Evolutionary conservation across 2,797 vertebrate species (phyloP).

Genomic region (Jordanella pulchra): DNA sequence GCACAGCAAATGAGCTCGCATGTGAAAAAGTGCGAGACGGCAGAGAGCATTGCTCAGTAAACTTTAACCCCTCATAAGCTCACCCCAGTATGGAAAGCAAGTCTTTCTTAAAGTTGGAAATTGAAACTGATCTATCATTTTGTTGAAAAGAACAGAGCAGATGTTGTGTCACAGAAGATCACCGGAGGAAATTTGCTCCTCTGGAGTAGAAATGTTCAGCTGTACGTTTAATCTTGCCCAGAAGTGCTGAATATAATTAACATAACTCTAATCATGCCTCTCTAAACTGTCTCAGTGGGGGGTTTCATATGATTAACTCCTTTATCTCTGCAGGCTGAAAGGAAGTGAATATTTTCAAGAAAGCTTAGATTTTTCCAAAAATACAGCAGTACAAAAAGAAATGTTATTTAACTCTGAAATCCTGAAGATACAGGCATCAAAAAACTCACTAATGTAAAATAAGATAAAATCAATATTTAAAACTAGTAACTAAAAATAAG

Average conservation of each 20-base stretch:
- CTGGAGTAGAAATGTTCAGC: not conserved
- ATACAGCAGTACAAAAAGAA: not conserved
- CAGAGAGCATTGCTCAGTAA: conserved; percentile 24
- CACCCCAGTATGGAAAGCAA: conserved; percentile 11
- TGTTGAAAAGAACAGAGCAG: not conserved
- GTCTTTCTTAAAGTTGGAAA: not conserved
- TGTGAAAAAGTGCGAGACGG: not conserved
- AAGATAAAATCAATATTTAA: not conserved
- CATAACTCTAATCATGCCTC: not conserved
- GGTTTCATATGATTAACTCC: not conserved
- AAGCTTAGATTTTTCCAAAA: not conserved
- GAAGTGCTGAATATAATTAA: not conserved
- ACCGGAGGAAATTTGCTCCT: not conserved
- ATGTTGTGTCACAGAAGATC: not conserved
- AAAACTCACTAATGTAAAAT: not conserved
- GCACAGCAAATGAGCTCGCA: not conserved
- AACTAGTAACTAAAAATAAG: not conserved
- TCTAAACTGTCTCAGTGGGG: not conserved
- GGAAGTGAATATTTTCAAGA: not conserved
- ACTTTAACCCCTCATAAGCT: conserved; percentile 15
- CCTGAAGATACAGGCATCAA: not conserved
- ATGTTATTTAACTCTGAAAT: no score
- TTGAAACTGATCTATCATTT: conserved; percentile 11
- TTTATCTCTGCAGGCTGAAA: not conserved
- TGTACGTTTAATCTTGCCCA: not conserved